These are phyloP conservation scores for Phyllotreta striolata DNA, from an alignment of 2,888 invertebrate species.

Conservation along the genomic window DNA sequence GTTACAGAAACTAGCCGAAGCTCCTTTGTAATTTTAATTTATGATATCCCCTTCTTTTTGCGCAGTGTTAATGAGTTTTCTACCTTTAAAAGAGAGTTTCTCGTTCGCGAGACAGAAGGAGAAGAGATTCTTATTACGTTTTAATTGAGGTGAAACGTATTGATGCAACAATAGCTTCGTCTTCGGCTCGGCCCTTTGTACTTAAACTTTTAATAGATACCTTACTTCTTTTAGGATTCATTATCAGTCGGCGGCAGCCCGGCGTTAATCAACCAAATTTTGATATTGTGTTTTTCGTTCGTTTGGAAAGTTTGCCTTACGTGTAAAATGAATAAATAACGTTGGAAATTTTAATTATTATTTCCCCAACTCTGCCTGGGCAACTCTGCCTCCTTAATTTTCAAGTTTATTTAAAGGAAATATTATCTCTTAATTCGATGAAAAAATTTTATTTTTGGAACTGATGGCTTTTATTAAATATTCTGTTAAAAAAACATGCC, in stretches of 20 bases:
- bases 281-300: constrained; percentile 50
- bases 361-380: constrained; percentile 43
- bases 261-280: constrained; percentile 60
- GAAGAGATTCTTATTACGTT: constrained; percentile 63
- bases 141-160: constrained; percentile 63
- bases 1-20: constrained; percentile 30
- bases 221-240: constrained; percentile 60
- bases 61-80: constrained; percentile 62
- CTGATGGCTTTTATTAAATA: constrained; percentile 6
- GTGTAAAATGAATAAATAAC: constrained; percentile 58
- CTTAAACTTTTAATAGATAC: constrained; percentile 63
- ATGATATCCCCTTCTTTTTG: constrained; percentile 55
- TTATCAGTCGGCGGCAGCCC: constrained; percentile 59
- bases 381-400: constrained; percentile 46
- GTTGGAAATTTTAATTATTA: constrained; percentile 56
- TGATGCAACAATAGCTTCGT: constrained; percentile 52
- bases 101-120: constrained; percentile 21
- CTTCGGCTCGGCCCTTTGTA: constrained; percentile 52
- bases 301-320: constrained; percentile 54
- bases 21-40: constrained; percentile 55
- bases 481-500: constrained; percentile 1
- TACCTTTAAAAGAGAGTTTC: constrained; percentile 47
- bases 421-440: constrained; percentile 48
- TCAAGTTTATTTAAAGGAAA: constrained; percentile 49
- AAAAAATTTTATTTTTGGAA: constrained; percentile 28